Base-by-base conservation (phyloP, 2,888 invertebrate genomes). In the Augochlorella aurata region DNA sequence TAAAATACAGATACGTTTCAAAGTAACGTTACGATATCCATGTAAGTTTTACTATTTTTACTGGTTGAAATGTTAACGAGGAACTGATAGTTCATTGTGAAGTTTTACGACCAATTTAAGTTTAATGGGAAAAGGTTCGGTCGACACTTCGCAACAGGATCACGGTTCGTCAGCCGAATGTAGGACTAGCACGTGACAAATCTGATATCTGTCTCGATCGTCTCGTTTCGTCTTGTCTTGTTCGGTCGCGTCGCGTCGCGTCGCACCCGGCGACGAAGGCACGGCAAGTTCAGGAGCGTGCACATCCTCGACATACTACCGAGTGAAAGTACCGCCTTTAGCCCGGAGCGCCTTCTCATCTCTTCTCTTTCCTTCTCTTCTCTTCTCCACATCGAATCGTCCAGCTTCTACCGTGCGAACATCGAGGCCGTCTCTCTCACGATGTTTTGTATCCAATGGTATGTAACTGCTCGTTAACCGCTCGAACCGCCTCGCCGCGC, bases 281-380 rank as follows among this genome's bases (percentile, higher is more conserved):
- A 79, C 85, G 82, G 90, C 92, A 92, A 92, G 92, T 92, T 92
- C 92, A 92, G 90, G 92, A 91, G 88, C 90, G 89, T 85, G 89
- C 84, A 87, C 87, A 90, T 92, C 89, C 89, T 91, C 90, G 91
- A 90, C 91, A 90, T 72, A 85, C 85, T 86, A 61, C 61, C 79
- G 83, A 90, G 91, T 91, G 91, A 91, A 91, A 91, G 91, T 91
- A 85, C 88, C 84, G 79, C 76, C 76, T 84, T 80, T 68, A 44
- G 80, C 77, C 79, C 54, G 73, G 77, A 77, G 79, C 77, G 61
- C 78, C 74, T 79, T 77, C 50, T 85, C 72, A 79, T 79, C 74
- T 74, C 63, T 79, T 74, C 77, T 79, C 75, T 79, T 77, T 45
- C 83, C 70, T 82, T 79, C 74, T 79, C 75, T 79, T 77, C 50